These are phyloP conservation scores for Scaptomyza graminum DNA, from an alignment of 1,140 invertebrate species.

Conservation along the genomic window DNA sequence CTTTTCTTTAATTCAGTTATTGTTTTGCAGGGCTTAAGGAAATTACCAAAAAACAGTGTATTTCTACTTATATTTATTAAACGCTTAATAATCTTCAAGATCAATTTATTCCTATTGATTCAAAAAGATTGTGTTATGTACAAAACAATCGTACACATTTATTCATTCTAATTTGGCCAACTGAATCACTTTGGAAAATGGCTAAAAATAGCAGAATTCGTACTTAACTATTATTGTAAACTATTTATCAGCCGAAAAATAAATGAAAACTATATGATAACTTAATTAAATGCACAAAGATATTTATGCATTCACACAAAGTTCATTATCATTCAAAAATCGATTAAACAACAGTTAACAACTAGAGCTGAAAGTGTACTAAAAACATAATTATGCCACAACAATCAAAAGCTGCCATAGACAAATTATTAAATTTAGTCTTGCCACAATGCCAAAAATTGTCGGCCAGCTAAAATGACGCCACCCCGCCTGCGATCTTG, in stretches of 20 bases:
- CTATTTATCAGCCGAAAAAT: too few relatives aligned
- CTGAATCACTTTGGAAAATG: too few relatives aligned
- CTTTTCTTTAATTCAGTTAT: background rate
- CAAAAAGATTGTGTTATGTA: too few relatives aligned
- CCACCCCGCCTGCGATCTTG: background rate
- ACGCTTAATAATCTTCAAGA: background rate
- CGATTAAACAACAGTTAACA: constrained; percentile 32
- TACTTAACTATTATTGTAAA: too few relatives aligned
- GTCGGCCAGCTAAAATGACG: too few relatives aligned
- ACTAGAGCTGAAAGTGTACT: constrained; percentile 55
- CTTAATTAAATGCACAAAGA: background rate
- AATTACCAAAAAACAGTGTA: constrained; percentile 16
- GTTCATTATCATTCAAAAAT: background rate
- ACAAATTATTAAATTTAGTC: constrained; percentile 61
- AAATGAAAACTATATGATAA: too few relatives aligned
- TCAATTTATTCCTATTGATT: too few relatives aligned
- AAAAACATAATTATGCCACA: constrained; percentile 65
- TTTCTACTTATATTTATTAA: background rate
- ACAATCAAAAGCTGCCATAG: constrained; percentile 58
- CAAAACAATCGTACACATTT: too few relatives aligned
- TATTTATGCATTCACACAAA: background rate
- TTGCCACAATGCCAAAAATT: constrained; percentile 46
- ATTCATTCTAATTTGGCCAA: too few relatives aligned
- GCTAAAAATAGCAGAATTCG: too few relatives aligned
- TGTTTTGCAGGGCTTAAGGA: constrained; percentile 24